Evolutionary conservation across 1,140 invertebrate genomes (phyloP), one percentile per base, ranked within the genome.

Genomic region (Anoplolepis gracilipes): DNA sequence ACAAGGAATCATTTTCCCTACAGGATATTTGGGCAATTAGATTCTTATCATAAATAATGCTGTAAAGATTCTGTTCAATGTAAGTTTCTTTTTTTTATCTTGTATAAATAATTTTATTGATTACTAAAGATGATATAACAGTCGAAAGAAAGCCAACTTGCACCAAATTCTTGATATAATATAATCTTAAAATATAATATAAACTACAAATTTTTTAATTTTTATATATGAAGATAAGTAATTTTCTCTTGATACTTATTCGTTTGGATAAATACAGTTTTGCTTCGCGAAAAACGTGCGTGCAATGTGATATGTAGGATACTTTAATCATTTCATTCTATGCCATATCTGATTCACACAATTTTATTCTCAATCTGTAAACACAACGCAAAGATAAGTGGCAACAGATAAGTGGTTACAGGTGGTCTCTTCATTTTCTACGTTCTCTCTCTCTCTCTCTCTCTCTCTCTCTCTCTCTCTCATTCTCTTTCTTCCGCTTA

Each of bases 321-420:
- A 88, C 87, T 84, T 86, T 28, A 87, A 64, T 89, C 84, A 89
- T 77, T 86, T 86, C 77, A 65, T 82, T 73, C 39, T 61, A 0
- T 57, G 64, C 30, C 46, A 73, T 87, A 90, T 89, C 88, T 85
- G 61, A 55, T 59, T 75, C 75, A 30, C 84, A 85, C 88, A 89
- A 88, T 88, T 87, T 89, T 89, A 89, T 89, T 84, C 87, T 10
- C 39, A 85, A 90, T 90, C 85, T 85, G 88, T 87, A 90, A 90
- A 90, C 88, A 89, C 16, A 16, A 57, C 67, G 78, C 62, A 46
- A 79, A 90, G 88, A 90, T 90, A 90, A 86, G 79, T 89, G 88
- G 49, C 77, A 46, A 22, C 25, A 77, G 84, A 89, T 88, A 88
- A 89, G 73, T 64, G 69, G 78, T 90, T 90, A 89, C 88, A 90